Percentiles rank a stretch among this genome's conserved stretches.
Evolutionary conservation across 2,888 invertebrate species (phyloP).

Genomic region (Tanytarsus gracilentus): DNA sequence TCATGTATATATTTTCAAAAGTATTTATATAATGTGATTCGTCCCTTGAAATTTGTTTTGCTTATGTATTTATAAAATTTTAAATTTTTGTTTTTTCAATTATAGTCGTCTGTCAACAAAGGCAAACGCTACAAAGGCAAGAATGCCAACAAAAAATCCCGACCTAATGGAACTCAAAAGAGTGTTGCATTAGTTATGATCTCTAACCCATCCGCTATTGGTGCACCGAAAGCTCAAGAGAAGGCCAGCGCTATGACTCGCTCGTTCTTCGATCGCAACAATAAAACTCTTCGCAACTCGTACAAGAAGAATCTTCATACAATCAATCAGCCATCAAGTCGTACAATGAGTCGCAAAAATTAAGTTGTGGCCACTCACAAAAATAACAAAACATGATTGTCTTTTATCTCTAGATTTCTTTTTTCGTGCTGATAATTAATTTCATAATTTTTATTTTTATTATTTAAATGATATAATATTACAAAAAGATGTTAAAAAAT

Average conservation of each 20-base stretch:
- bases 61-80: background rate
- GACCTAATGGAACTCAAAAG: constrained; percentile 5
- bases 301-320: background rate
- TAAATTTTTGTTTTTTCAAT: background rate
- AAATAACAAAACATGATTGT: background rate
- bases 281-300: constrained; percentile 4
- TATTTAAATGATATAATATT: background rate
- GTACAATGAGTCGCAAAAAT: constrained; percentile 10
- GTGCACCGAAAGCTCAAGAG: background rate
- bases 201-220: background rate
- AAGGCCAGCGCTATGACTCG: background rate
- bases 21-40: no score
- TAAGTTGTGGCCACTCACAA: background rate
- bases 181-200: constrained; percentile 12
- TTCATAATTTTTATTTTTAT: background rate
- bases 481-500: constrained; percentile 9
- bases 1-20: no score
- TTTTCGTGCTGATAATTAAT: background rate
- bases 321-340: constrained; percentile 16
- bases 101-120: background rate
- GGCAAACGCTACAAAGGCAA: constrained; percentile 5
- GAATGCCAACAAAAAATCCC: constrained; percentile 13
- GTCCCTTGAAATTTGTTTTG: no score
- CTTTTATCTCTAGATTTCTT: background rate
- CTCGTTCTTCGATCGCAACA: constrained; percentile 20